Percentiles rank a stretch among this genome's conserved stretches.
Conservation (phyloP, 2,113 vertebrate genomes). For the Edolisoma coerulescens region DNA sequence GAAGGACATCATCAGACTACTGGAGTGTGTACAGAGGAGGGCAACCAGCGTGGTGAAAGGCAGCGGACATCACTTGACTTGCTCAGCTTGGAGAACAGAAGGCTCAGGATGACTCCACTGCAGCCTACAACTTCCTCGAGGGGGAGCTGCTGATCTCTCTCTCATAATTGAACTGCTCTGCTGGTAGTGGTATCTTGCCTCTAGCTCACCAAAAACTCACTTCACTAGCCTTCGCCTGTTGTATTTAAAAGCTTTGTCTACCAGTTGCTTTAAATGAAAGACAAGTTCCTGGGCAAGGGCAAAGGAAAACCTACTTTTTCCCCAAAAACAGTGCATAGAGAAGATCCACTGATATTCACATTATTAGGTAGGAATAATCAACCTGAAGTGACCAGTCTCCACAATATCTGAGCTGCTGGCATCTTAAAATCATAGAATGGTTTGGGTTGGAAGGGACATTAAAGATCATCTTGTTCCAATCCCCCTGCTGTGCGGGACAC, state of each 20-base stretch:
- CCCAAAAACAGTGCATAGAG: background rate
- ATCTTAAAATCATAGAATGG: background rate
- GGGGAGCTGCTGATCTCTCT: background rate
- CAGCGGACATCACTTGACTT: background rate
- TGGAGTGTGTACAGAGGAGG: background rate
- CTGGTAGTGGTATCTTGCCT: background rate
- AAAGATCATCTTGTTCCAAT: background rate
- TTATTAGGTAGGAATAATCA: background rate
- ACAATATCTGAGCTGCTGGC: background rate
- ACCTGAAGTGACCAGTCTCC: background rate
- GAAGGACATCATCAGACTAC: background rate
- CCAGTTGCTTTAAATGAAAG: background rate
- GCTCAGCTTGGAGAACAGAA: background rate
- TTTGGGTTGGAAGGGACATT: background rate
- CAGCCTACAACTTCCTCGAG: background rate
- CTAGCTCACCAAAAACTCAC: background rate
- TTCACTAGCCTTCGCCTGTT: background rate
- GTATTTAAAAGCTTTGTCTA: background rate
- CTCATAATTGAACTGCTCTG: background rate
- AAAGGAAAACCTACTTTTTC: background rate
- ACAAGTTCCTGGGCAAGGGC: background rate
- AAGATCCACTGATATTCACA: background rate
- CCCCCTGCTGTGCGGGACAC: background rate
- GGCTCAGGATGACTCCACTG: too few relatives aligned
- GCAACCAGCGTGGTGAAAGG: rapidly evolving